Evolutionary conservation across 2,113 vertebrate genomes (phyloP), one percentile per base, ranked within the genome.

Genomic region (Sprattus sprattus): DNA sequence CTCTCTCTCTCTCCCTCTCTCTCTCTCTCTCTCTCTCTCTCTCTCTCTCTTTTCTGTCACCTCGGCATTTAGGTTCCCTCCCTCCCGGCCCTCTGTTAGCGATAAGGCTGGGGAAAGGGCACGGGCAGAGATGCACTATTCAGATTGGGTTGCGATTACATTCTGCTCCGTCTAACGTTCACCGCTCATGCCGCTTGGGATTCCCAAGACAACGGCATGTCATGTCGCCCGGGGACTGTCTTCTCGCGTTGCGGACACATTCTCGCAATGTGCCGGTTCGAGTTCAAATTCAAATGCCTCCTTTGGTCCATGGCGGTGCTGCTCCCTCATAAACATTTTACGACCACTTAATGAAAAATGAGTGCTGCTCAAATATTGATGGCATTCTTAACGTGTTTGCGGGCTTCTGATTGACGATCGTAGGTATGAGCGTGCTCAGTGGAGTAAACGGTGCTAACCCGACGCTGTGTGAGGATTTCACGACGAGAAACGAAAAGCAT

Each of bases 301-400:
- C 25, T 9, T 4, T 28, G n/a, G n/a, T 71, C 64, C 64, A 25
- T 32, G 64, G n/a, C 28, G 9, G 8, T 71, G 64, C 28, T 10
- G n/a, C 25, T 71, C 28, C 9, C n/a, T 71, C 64, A 71, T 71
- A 71, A 71, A 71, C 64, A 71, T 71, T 71, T 71, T 71, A 71
- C 64, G 4, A 9, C 64, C 64, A 71, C 64, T 71, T 71, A 71
- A 25, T 71, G 64, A 71, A 71, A 71, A 71, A 71, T 71, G 64
- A 71, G n/a, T 28, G 64, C 64, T 28, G 28, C 28, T 71, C n/a
- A 71, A 71, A 71, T 71, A 28, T 71, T 32, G 64, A 71, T 71
- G 64, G n/a, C 13, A 25, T 71, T 32, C 64, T 32, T 71, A 71
- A 71, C 64, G 28, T 71, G 64, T 71, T 39, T 71, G 64, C 64